Conservation (phyloP, 1,140 invertebrate species). For the Panagrolaimus sp. region DNA sequence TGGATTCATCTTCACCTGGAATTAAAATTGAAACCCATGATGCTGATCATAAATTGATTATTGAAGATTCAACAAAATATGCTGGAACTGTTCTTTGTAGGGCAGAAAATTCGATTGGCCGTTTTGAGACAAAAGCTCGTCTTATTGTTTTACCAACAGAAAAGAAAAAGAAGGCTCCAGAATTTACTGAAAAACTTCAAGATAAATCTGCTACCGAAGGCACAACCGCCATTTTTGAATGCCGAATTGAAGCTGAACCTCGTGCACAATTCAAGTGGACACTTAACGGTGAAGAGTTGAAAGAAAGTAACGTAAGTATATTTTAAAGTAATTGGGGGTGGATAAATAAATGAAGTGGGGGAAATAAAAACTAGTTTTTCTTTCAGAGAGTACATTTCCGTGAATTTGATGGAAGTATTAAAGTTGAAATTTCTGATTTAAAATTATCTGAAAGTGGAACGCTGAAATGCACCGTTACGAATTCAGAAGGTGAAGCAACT, state of each 20-base stretch:
- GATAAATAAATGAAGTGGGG: no score
- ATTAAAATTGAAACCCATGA: conserved; percentile 46
- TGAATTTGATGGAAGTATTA: conserved; percentile 56
- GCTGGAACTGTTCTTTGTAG: conserved; percentile 54
- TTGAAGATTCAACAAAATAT: conserved; percentile 51
- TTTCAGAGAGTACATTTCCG: conserved; percentile 46
- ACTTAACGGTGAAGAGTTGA: conserved; percentile 50
- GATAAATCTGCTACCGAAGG: conserved; percentile 53
- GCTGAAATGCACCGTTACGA: conserved; percentile 45
- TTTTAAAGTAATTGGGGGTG: background rate
- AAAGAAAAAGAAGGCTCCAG: conserved; percentile 55
- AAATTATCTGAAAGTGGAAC: conserved; percentile 44
- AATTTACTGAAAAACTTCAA: conserved; percentile 48
- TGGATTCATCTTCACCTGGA: conserved; percentile 41
- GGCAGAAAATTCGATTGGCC: conserved; percentile 54
- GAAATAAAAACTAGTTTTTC: background rate
- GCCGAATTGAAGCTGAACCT: conserved; percentile 55
- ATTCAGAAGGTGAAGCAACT: conserved; percentile 48
- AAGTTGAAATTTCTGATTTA: conserved; percentile 49
- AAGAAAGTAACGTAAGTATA: conserved; percentile 32
- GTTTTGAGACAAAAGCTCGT: conserved; percentile 57
- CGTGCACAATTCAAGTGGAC: conserved; percentile 50
- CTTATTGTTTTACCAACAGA: conserved; percentile 53
- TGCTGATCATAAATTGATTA: conserved; percentile 52
- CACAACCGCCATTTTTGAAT: conserved; percentile 55